Base-by-base conservation (phyloP, 2,797 vertebrate species). In the Acropternis orthonyx region DNA sequence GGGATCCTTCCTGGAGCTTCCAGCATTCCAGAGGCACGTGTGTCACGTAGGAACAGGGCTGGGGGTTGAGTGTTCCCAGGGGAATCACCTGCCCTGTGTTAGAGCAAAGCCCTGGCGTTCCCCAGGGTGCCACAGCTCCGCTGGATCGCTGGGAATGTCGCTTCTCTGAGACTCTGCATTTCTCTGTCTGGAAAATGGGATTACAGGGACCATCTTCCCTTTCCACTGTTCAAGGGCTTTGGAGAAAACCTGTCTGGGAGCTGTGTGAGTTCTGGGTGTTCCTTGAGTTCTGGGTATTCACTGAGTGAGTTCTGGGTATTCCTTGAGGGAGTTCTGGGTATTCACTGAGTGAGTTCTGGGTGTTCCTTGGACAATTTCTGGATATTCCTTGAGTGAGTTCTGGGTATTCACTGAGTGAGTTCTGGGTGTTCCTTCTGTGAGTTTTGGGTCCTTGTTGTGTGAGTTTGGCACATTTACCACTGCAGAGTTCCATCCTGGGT, bases 91-190 rank as follows among this genome's bases (percentile, higher is more conserved):
- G 14, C 10, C 61, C 19, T n/a, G 32, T 7, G 4, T 23, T 22
- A 24, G 54, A 11, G 4, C 12, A 54, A 49, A 32, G 9, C 18
- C 13, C 0, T 56, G 67, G 76, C 9, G 36, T 30, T 46, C 5
- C 9, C 65, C 26, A 27, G 51, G 14, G 41, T 62, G 37, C 48
- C 55, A 12, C 48, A 34, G 66, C 48, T 37, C 14, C 28, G 28
- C 58, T 66, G n/a, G 9, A 1, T 13, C 9, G 4, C 52, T 52
- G 41, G 23, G 54, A 66, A 8, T 12, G 55, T 8, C 51, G 30
- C 22, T 83, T 3, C 66, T 78, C 54, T 6, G 0, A 46, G 32
- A 8, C 21, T 46, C 41, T n/a, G 24, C 2, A 0, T 62, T 61
- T 54, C 39, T 54, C 4, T 46, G 0, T 48, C 8, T 78, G n/a